These are phyloP conservation scores for Fulica atra DNA, from an alignment of 2,113 vertebrate species.

Conservation along the genomic window DNA sequence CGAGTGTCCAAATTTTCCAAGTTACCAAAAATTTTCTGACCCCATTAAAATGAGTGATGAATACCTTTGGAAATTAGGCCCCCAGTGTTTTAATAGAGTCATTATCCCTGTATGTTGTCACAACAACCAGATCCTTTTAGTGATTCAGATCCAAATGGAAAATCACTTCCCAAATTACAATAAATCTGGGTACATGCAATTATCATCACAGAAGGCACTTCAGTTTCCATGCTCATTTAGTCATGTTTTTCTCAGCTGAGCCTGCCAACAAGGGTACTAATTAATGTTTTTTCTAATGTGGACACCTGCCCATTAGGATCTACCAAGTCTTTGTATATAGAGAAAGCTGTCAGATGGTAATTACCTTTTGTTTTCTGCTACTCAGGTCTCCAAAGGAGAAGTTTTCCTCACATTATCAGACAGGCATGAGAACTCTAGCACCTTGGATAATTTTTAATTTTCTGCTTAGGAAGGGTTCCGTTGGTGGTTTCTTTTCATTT, in stretches of 20 bases:
- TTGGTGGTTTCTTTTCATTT: background rate
- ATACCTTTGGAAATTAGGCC: constrained; percentile 19
- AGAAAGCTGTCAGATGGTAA: constrained; percentile 18
- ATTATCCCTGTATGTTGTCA: constrained; percentile 38
- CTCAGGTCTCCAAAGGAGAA: background rate
- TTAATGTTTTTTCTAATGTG: constrained; percentile 51
- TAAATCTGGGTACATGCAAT: constrained; percentile 12
- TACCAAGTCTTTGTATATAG: background rate
- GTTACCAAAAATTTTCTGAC: background rate
- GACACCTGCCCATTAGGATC: constrained; percentile 57
- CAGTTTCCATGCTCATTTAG: constrained; percentile 22
- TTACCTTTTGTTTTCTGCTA: constrained; percentile 20
- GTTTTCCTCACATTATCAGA: background rate
- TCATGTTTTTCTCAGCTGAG: constrained; percentile 37
- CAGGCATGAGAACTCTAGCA: background rate
- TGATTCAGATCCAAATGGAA: constrained; percentile 25
- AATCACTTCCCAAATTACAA: constrained; percentile 39
- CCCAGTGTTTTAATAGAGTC: background rate
- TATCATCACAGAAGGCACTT: constrained; percentile 33
- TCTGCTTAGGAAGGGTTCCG: background rate
- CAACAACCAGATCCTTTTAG: background rate
- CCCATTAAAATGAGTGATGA: background rate
- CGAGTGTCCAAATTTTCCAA: background rate
- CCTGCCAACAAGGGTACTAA: constrained; percentile 38
- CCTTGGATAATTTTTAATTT: background rate